Conservation (phyloP, 2,888 invertebrate genomes). For the Elegia similella region DNA sequence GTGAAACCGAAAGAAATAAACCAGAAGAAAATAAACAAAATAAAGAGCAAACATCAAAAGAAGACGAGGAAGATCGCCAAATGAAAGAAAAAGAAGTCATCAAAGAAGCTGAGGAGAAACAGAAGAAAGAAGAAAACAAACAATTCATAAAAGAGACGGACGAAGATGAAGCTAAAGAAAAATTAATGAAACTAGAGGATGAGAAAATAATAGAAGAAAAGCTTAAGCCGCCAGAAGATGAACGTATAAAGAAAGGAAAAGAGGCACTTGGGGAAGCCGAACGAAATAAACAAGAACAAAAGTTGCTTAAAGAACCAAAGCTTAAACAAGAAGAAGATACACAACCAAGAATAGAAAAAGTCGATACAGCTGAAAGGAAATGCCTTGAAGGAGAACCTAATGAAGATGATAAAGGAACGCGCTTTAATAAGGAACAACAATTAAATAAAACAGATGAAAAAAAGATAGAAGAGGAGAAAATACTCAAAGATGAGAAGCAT, state of each 20-base stretch:
- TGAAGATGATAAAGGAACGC: no score
- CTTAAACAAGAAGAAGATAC: constrained; percentile 20
- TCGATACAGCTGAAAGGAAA: constrained; percentile 23
- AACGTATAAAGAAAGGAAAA: constrained; percentile 9
- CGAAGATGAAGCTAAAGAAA: constrained; percentile 8
- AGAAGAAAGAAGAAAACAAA: constrained; percentile 13
- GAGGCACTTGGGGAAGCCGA: constrained; percentile 6
- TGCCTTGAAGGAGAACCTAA: no score
- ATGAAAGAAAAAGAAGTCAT: constrained; percentile 30
- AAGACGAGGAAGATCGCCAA: constrained; percentile 23
- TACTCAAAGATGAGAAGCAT: background rate
- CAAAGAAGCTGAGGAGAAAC: constrained; percentile 20
- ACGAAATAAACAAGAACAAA: no score
- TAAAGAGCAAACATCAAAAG: constrained; percentile 7
- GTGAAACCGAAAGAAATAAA: constrained; percentile 21
- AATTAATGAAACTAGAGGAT: constrained; percentile 20
- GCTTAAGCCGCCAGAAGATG: constrained; percentile 17
- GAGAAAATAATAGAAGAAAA: constrained; percentile 24
- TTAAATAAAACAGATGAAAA: no score
- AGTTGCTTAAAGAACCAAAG: constrained; percentile 26
- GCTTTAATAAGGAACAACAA: no score
- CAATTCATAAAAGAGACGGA: constrained; percentile 11
- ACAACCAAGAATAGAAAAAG: constrained; percentile 16
- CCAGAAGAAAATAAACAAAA: background rate
- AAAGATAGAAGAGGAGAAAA: constrained; percentile 14